Conservation (phyloP, 2,797 vertebrate genomes). For the Synanceia verrucosa region DNA sequence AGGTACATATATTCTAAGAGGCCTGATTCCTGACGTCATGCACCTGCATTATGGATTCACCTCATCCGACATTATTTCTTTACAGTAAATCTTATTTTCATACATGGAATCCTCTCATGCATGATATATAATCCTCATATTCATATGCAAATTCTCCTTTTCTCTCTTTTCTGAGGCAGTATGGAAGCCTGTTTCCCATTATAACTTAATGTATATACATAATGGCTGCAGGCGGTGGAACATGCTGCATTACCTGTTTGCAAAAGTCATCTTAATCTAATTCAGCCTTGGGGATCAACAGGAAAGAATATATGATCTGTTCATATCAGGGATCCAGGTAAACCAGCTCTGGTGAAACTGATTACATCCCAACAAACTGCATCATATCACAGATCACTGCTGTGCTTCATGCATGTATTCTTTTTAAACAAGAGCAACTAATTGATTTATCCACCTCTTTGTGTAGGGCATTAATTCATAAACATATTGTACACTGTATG, state of each 20-base stretch:
- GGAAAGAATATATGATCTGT: constrained; percentile 23
- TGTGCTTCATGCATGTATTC: background rate
- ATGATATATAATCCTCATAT: background rate
- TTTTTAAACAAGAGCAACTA: background rate
- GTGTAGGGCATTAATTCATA: background rate
- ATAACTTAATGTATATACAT: background rate
- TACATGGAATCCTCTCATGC: background rate
- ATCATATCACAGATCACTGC: background rate
- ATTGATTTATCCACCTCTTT: background rate
- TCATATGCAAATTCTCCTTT: constrained; percentile 14
- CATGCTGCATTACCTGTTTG: background rate
- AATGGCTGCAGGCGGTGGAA: background rate
- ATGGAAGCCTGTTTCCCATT: background rate
- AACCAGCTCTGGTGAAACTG: background rate
- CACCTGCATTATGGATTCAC: background rate
- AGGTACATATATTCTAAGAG: background rate
- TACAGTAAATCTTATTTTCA: background rate
- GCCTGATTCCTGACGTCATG: no score
- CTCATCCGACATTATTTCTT: background rate
- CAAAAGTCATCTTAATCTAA: constrained; percentile 9
- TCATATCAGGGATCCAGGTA: constrained; percentile 4
- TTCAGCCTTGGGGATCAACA: constrained; percentile 29
- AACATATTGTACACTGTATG: background rate
- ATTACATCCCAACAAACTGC: background rate
- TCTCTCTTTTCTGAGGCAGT: background rate